Evolutionary conservation across 2,888 invertebrate species (phyloP).

Genomic region (Chrysotoxum bicinctum): DNA sequence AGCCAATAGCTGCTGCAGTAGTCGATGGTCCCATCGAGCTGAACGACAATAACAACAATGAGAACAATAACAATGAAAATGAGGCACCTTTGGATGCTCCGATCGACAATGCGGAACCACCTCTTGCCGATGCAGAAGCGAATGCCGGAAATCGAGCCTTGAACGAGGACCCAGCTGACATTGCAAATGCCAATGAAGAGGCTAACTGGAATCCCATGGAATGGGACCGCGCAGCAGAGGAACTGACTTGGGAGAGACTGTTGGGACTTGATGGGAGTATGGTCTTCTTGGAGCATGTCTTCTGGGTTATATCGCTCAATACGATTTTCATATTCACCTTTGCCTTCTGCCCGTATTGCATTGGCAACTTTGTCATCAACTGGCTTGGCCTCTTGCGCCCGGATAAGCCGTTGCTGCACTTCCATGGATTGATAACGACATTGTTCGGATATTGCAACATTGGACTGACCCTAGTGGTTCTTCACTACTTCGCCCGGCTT

Average conservation of each 20-base stretch:
- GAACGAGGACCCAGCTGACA: constrained; percentile 82
- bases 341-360: constrained; percentile 97
- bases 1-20: constrained; percentile 77
- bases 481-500: constrained; percentile 92
- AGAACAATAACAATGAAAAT: constrained; percentile 81
- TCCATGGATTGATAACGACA: constrained; percentile 96
- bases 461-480: constrained; percentile 89
- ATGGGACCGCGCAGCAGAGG: constrained; percentile 98
- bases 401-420: constrained; percentile 86
- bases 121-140: constrained; percentile 80
- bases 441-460: constrained; percentile 96
- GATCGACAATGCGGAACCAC: constrained; percentile 79
- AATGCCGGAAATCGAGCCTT: constrained; percentile 78
- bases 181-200: constrained; percentile 80
- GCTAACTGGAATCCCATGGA: constrained; percentile 99
- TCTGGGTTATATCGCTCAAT: constrained; percentile 99
- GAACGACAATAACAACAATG: constrained; percentile 79
- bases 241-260: constrained; percentile 98
- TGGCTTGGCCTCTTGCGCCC: constrained; percentile 83
- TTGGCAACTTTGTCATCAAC: constrained; percentile 92
- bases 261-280: constrained; percentile 98
- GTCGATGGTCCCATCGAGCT: constrained; percentile 52
- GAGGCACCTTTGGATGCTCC: constrained; percentile 78
- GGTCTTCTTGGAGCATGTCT: constrained; percentile 98
- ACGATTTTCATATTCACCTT: constrained; percentile 98